A percentile compares a stretch with the other conserved stretches of the same genome.
Conservation (phyloP, 2,113 vertebrate species). For the Sterrhoptilus dennistouni region DNA sequence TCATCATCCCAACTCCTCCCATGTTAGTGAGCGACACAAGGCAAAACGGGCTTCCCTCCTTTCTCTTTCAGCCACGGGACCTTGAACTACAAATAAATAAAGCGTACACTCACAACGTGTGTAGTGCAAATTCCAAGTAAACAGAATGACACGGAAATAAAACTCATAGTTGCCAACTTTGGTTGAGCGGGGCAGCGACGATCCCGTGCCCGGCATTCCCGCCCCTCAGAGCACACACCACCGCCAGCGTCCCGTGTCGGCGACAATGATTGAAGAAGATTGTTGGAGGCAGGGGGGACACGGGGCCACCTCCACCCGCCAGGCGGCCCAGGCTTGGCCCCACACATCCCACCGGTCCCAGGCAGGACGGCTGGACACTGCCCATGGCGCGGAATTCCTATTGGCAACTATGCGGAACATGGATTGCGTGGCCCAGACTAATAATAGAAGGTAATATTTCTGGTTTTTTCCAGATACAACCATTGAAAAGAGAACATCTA, state of each 20-base stretch:
- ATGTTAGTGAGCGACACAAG: slow-evolving; percentile 59
- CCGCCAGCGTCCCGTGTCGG: neutral
- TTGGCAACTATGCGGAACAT: slow-evolving; percentile 66
- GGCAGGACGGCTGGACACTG: neutral
- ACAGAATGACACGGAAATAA: slow-evolving; percentile 75
- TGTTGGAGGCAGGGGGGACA: neutral
- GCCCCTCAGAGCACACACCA: neutral
- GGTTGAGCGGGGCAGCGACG: neutral
- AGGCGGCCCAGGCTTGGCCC: neutral
- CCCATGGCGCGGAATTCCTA: neutral
- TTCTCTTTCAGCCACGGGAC: slow-evolving; percentile 57
- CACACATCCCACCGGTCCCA: neutral
- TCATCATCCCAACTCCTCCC: slow-evolving; percentile 58
- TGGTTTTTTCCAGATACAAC: slow-evolving; percentile 8
- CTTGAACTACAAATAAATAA: slow-evolving; percentile 77
- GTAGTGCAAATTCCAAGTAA: slow-evolving; percentile 77
- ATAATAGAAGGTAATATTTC: slow-evolving; percentile 1
- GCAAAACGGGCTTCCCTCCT: slow-evolving; percentile 1
- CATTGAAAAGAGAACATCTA: slow-evolving; percentile 57
- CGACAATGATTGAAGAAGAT: slow-evolving; percentile 34
- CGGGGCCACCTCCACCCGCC: neutral
- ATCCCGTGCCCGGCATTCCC: neutral
- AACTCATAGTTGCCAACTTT: slow-evolving; percentile 46
- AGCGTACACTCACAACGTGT: slow-evolving; percentile 69
- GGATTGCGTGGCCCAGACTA: slow-evolving; percentile 57